Evolutionary conservation across 2,113 vertebrate species (phyloP).

Genomic region (Tragelaphus imberbis): DNA sequence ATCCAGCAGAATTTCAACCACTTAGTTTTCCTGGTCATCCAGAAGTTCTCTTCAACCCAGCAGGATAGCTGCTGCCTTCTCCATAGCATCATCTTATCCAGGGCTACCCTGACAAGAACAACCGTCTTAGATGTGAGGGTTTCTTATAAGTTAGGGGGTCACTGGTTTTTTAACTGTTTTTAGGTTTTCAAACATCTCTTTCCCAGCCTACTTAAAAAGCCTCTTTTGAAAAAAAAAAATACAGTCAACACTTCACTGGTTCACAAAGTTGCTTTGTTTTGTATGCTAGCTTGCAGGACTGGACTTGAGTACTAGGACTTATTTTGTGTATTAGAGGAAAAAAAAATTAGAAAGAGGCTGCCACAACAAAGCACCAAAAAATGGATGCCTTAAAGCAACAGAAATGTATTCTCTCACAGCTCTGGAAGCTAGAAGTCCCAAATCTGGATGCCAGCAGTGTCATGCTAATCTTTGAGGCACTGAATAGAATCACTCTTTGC

Average conservation of each 20-base stretch:
- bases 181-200: background rate
- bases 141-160: background rate
- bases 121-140: background rate
- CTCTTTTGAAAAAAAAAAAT: background rate
- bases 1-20: background rate
- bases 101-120: background rate
- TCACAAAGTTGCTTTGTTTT: background rate
- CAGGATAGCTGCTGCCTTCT: background rate
- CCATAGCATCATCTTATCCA: background rate
- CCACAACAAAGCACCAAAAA: background rate
- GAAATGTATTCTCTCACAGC: background rate
- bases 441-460: background rate
- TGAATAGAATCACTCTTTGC: background rate
- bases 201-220: background rate
- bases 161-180: background rate
- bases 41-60: background rate
- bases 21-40: background rate
- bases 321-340: background rate
- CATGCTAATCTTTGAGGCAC: background rate
- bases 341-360: background rate
- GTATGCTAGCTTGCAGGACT: background rate
- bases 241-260: background rate
- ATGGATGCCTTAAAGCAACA: background rate
- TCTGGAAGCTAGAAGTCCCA: background rate
- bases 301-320: background rate